A percentile compares a stretch with the other conserved stretches of the same genome.
These are phyloP conservation scores for Drosophila pallidifrons DNA, from an alignment of 1,140 invertebrate genomes.

Conservation along the genomic window DNA sequence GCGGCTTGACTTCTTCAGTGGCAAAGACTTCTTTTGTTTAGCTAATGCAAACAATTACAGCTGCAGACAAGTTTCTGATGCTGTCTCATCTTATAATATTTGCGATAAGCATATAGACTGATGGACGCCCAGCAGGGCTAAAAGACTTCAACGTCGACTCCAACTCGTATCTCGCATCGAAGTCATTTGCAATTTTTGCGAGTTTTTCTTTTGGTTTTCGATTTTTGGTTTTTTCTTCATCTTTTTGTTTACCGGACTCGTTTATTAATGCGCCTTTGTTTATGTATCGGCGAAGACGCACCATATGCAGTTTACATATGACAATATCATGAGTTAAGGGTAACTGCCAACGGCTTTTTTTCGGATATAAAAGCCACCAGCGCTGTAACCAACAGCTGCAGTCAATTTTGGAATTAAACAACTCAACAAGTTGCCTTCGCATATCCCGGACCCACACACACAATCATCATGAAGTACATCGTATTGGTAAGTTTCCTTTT, in stretches of 20 bases:
- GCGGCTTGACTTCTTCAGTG: conserved; percentile 22
- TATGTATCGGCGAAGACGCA: conserved; percentile 65
- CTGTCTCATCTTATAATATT: conserved; percentile 25
- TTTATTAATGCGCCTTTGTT: conserved; percentile 68
- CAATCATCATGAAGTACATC: conserved; percentile 69
- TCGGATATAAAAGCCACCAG: conserved; percentile 66
- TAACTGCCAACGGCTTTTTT: not conserved
- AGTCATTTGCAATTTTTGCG: conserved; percentile 44
- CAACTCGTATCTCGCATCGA: not conserved
- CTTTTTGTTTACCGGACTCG: conserved; percentile 45
- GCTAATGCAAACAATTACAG: conserved; percentile 30
- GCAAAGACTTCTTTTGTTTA: conserved; percentile 16
- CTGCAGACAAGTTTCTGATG: not conserved
- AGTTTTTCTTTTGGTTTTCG: conserved; percentile 42
- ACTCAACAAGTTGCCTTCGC: conserved; percentile 41
- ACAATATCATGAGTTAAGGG: conserved; percentile 63
- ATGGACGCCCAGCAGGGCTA: conserved; percentile 30
- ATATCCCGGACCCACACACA: not conserved
- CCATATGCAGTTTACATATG: conserved; percentile 77
- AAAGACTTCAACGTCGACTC: not conserved
- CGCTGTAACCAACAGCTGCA: conserved; percentile 54
- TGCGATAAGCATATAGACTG: conserved; percentile 14
- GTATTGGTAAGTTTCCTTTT: conserved; percentile 61
- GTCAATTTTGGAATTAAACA: conserved; percentile 75
- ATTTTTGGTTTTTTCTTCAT: too few species aligned